Evolutionary conservation across 2,113 vertebrate genomes (phyloP).

Genomic region (Ciconia stormi): DNA sequence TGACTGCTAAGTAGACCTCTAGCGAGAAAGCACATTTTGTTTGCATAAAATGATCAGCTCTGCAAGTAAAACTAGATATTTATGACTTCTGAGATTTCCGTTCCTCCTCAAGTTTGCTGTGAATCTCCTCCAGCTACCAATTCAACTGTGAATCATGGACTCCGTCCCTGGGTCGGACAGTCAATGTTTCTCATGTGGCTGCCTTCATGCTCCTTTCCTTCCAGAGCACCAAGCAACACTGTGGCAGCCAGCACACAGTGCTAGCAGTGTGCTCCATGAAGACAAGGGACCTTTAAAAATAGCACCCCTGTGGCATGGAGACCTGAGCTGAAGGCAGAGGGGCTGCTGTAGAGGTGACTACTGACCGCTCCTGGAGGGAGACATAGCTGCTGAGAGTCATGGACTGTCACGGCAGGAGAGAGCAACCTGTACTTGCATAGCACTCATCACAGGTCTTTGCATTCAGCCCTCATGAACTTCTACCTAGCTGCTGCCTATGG

Average conservation of each 20-base stretch:
- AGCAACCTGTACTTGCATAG: neutral
- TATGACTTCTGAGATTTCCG: neutral
- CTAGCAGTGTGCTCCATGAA: accelerated
- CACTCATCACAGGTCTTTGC: neutral
- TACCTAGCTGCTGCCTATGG: neutral
- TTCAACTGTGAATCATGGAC: neutral
- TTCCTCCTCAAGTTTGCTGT: neutral
- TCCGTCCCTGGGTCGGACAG: neutral
- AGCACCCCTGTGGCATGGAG: neutral
- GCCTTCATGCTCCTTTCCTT: neutral
- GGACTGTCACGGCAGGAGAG: neutral
- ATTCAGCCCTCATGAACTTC: neutral
- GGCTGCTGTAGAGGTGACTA: too few species aligned
- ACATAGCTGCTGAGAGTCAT: accelerated
- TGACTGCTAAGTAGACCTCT: slow-evolving; percentile 44
- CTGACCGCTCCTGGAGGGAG: neutral
- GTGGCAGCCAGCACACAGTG: neutral
- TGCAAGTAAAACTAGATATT: neutral
- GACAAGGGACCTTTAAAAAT: neutral
- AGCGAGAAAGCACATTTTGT: neutral
- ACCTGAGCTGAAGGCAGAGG: neutral
- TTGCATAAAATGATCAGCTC: neutral
- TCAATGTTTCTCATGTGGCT: neutral
- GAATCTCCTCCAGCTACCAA: neutral
- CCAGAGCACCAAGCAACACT: accelerated